phyloP scores from a whole-genome alignment of 2,888 invertebrate species.

The Oxytorus armatus region DNA sequence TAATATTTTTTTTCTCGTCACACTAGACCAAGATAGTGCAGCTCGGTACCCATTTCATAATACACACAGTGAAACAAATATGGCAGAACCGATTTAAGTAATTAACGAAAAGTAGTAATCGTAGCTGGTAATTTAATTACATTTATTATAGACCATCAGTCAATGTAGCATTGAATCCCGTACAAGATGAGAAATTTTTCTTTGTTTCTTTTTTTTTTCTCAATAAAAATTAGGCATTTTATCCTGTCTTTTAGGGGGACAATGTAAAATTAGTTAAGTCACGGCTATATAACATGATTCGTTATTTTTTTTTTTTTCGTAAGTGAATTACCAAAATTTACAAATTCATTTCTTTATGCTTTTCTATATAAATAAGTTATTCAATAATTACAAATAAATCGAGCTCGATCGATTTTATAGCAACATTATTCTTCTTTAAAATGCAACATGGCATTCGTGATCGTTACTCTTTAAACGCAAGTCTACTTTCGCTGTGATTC shows the following conservation, averaged over 20 bases:
- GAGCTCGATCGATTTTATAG: conserved; percentile 30
- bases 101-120: conserved; percentile 37
- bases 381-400: conserved; percentile 60
- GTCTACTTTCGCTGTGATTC: neutral
- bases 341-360: conserved; percentile 42
- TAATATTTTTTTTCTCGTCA: conserved; percentile 17
- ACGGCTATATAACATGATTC: conserved; percentile 45
- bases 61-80: no score
- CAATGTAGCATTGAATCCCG: conserved; percentile 38
- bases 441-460: conserved; percentile 35
- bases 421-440: conserved; percentile 22
- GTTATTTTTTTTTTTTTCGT: conserved; percentile 1
- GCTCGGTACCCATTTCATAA: no score
- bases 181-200: conserved; percentile 20
- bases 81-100: neutral
- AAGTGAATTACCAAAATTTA: conserved; percentile 56
- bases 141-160: conserved; percentile 62
- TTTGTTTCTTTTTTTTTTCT: conserved; percentile 15
- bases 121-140: no score
- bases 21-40: no score
- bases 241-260: conserved; percentile 31
- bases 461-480: neutral
- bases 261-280: conserved; percentile 36
- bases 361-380: conserved; percentile 63
- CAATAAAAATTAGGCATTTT: conserved; percentile 33